phyloP scores from a whole-genome alignment of 2,888 invertebrate genomes.

The Phaedon cochleariae region DNA sequence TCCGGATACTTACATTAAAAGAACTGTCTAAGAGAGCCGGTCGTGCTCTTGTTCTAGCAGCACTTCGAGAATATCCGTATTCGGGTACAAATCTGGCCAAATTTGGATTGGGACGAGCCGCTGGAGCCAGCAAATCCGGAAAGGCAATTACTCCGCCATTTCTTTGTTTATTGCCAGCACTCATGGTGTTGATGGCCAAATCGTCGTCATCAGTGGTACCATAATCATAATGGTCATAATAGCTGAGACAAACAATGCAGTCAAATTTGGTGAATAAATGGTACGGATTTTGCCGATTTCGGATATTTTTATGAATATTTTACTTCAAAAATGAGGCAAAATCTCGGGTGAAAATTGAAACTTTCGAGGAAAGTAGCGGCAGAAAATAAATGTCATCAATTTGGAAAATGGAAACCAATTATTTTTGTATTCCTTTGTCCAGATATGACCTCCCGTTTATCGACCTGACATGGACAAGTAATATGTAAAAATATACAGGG shows the following conservation, averaged over 20 bases:
- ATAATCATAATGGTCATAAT: slow-evolving; percentile 22
- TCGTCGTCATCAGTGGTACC: slow-evolving; percentile 16
- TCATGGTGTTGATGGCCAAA: background rate
- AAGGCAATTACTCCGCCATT: slow-evolving; percentile 56
- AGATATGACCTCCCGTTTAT: no score
- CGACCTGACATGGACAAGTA: no score
- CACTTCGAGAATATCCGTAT: background rate
- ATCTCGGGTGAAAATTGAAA: no score
- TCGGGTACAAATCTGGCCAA: background rate
- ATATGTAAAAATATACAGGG: no score
- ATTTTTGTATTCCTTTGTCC: no score
- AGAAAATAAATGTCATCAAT: no score
- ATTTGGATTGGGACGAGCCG: slow-evolving; percentile 38
- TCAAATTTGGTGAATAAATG: no score
- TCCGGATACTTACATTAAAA: background rate
- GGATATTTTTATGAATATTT: no score
- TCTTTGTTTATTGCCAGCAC: background rate
- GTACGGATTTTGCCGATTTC: no score
- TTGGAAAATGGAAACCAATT: no score
- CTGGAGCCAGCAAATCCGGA: slow-evolving; percentile 60
- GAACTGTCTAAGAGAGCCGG: background rate
- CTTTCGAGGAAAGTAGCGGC: no score
- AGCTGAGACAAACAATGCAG: background rate
- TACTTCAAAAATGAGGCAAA: no score
- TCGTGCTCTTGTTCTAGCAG: background rate